Evolutionary conservation across 2,797 vertebrate species (phyloP).

Genomic region (Miichthys miiuy): DNA sequence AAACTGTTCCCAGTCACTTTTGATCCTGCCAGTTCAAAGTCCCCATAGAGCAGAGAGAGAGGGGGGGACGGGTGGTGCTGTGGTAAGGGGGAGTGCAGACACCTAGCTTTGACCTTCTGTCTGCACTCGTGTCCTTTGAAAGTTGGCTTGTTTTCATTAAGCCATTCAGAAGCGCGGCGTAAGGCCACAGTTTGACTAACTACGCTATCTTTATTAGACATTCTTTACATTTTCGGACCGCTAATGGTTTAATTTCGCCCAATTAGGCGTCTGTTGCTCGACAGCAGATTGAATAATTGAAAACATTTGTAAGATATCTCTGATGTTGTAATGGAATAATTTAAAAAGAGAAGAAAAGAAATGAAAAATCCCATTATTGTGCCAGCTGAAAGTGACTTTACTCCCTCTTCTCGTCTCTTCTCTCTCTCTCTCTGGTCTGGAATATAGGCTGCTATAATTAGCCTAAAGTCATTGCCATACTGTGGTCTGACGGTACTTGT

Average conservation of each 20-base stretch:
- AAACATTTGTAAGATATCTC: conserved; percentile 79
- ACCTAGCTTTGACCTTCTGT: conserved; percentile 89
- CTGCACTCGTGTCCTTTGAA: conserved; percentile 85
- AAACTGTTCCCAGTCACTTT: conserved; percentile 87
- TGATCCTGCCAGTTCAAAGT: conserved; percentile 89
- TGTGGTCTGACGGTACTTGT: conserved; percentile 74
- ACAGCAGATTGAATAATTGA: conserved; percentile 79
- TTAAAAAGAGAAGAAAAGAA: conserved; percentile 58
- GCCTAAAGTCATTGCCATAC: conserved; percentile 77
- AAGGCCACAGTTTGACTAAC: conserved; percentile 73
- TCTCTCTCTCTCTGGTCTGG: conserved; percentile 44
- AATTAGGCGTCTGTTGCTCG: conserved; percentile 72
- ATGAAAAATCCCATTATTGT: conserved; percentile 67
- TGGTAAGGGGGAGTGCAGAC: conserved; percentile 73
- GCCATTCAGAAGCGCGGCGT: conserved; percentile 74
- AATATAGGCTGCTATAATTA: conserved; percentile 78
- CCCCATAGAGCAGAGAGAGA: conserved; percentile 61
- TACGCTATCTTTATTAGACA: conserved; percentile 76
- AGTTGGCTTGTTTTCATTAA: conserved; percentile 84
- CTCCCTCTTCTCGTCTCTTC: conserved; percentile 44
- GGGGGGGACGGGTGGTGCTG: conserved; percentile 45
- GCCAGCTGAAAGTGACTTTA: conserved; percentile 61
- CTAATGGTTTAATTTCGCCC: conserved; percentile 76
- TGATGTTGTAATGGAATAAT: conserved; percentile 79
- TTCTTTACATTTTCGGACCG: conserved; percentile 70